Evolutionary conservation across 1,140 invertebrate species (phyloP), one percentile per base, ranked within the genome.

Genomic region (Trichonephila clavipes): DNA sequence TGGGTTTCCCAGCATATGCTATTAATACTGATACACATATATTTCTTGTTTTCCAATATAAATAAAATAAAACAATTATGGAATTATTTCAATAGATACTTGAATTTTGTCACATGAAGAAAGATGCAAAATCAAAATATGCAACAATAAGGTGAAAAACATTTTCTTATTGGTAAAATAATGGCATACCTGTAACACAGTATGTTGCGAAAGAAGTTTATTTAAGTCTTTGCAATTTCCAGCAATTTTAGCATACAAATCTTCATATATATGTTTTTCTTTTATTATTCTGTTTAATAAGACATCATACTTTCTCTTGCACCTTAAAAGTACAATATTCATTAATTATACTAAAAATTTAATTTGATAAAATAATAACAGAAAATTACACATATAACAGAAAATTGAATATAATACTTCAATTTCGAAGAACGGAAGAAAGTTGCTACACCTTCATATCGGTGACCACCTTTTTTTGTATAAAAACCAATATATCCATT

Each of bases 401-500:
- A 51, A 28, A 51, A 5, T 51, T 51, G 7, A 10, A 10, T 51
- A 10, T 51, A 28, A 34, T 89, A 95, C 95, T 94, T 95, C 83
- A 96, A 96, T 94, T 96, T 96, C 10, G 95, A 94, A 83, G 83
- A 94, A 61, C 95, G 94, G 95, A 96, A 98, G 96, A 99, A 98
- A 94, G 97, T 97, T 1, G 97, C 97, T 19, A 98, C 95, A 8
- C 98, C 98, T 96, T 99, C 98, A 83, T 81, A 64, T 77, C 93
- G 61, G 4, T 58, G 59, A 24, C 87, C 87, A n/a, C 93, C 88
- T 90, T 94, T 94, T 97, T 97, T 96, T 98, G 99, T 85, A 86
- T 90, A 94, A 59, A 69, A 90, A 16, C 97, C 97, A 87, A 96
- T 95, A 91, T 97, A 97, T 12, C 97, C 96, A 7, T 96, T 93